A percentile compares a stretch with the other conserved stretches of the same genome.
These are phyloP conservation scores for Laterallus jamaicensis DNA, from an alignment of 2,113 vertebrate genomes.

Conservation along the genomic window DNA sequence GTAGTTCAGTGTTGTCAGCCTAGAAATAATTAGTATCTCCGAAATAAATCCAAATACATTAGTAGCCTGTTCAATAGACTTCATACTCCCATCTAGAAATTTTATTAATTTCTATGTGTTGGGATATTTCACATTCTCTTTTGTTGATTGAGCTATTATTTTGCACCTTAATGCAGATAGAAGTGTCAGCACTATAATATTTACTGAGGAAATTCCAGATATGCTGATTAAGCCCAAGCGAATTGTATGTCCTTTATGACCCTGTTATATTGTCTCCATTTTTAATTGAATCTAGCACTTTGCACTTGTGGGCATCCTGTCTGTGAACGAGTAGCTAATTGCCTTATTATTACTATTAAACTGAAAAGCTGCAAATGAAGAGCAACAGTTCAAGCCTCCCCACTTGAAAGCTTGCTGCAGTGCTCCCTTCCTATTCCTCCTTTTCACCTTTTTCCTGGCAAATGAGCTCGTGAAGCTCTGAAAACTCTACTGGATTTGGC, in stretches of 20 bases:
- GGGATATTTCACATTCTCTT: neutral
- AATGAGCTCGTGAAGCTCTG: neutral
- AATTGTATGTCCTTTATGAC: neutral
- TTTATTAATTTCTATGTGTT: neutral
- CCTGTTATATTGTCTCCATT: neutral
- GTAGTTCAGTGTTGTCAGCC: neutral
- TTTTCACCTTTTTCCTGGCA: neutral
- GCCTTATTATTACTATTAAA: neutral
- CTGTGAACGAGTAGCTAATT: neutral
- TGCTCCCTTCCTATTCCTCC: neutral
- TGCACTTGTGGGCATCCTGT: neutral
- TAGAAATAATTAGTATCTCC: constrained; percentile 23
- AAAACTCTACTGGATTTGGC: neutral
- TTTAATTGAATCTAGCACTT: neutral
- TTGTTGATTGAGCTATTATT: neutral
- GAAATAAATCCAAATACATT: constrained; percentile 37
- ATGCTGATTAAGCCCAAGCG: neutral
- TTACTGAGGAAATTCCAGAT: neutral
- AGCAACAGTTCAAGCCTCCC: neutral
- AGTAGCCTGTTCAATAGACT: neutral
- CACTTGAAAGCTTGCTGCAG: neutral
- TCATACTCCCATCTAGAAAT: constrained; percentile 36
- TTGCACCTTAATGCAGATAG: neutral
- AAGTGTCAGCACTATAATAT: neutral
- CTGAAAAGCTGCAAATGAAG: neutral